Evolutionary conservation across 2,113 vertebrate genomes (phyloP), one percentile per base, ranked within the genome.

Genomic region (Emydura subglobosa): DNA sequence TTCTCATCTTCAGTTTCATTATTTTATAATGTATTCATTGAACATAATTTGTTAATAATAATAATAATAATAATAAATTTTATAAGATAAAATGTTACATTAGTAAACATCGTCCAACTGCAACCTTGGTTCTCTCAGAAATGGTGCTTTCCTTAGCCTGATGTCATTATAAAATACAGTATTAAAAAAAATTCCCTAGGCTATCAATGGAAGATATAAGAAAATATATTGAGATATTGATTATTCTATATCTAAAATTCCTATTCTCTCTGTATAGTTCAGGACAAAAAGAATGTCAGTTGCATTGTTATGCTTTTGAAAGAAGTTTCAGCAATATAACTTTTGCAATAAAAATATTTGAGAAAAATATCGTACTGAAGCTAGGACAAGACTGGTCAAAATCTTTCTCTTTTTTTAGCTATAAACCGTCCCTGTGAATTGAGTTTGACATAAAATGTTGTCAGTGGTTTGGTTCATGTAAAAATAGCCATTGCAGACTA

Each of bases 341-440:
- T 87, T 87, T 59, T 51, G 10, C 68, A 90, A 90, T 61, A 6
- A 1, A 10, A 82, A 61, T 8, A 88, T 10, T 11, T 2, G 34
- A 22, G 34, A 19, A n/a, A 81, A 65, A 88, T 91, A 17, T 27
- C 6, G 6, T 81, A 68, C 49, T 55, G 27, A 92, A 54, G 42
- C 14, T 25, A 55, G 7, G 6, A 93, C 87, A 95, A 92, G 94
- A 92, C 0, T 92, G 88, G 42, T 94, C 88, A 95, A 85, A 96
- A 92, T 93, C 59, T 86, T 96, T 95, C 86, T 91, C 85, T 59
- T 96, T 92, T 92, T 94, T 96, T 96, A 81, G 10, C 85, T 92
- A 72, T 83, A 87, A 96, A 87, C 42, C 86, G 42, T 90, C 80
- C 39, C 61, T 39, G 54, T 94, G 93, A 94, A 96, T 65, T 85